A percentile compares a stretch with the other conserved stretches of the same genome.
Evolutionary conservation across 2,797 vertebrate species (phyloP).

Genomic region (Trematomus bernacchii): DNA sequence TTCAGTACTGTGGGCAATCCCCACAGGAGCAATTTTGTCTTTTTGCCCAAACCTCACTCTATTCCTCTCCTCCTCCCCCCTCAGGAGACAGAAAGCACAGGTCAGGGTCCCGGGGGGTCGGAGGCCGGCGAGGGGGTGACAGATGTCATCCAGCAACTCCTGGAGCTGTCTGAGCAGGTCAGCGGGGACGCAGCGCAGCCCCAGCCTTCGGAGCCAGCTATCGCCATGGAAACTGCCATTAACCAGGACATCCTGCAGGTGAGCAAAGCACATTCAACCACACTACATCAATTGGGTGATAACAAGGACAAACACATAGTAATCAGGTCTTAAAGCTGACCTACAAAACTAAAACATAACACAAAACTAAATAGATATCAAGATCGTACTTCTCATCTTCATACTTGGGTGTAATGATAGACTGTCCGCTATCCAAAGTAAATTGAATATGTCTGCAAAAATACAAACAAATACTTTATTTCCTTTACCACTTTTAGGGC

Average conservation of each 20-base stretch:
- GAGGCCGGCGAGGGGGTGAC: conserved; percentile 89
- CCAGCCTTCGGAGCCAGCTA: conserved; percentile 87
- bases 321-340: no score
- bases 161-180: conserved; percentile 95
- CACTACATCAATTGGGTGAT: no score
- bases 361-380: no score
- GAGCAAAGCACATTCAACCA: conserved; percentile 17
- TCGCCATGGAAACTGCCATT: conserved; percentile 93
- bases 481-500: no score
- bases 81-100: conserved; percentile 76
- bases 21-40: neutral
- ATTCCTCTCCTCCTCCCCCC: neutral
- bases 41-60: neutral
- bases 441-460: no score
- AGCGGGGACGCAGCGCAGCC: conserved; percentile 88
- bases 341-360: no score
- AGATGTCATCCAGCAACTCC: conserved; percentile 97
- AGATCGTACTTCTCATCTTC: no score
- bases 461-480: no score
- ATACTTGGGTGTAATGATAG: no score
- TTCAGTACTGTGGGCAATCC: no score
- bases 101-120: conserved; percentile 65
- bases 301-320: no score
- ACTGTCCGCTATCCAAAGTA: no score
- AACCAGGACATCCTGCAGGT: conserved; percentile 99